Evolutionary conservation across 2,113 vertebrate species (phyloP), one percentile per base, ranked within the genome.

Genomic region (Gopherus evgoodei): DNA sequence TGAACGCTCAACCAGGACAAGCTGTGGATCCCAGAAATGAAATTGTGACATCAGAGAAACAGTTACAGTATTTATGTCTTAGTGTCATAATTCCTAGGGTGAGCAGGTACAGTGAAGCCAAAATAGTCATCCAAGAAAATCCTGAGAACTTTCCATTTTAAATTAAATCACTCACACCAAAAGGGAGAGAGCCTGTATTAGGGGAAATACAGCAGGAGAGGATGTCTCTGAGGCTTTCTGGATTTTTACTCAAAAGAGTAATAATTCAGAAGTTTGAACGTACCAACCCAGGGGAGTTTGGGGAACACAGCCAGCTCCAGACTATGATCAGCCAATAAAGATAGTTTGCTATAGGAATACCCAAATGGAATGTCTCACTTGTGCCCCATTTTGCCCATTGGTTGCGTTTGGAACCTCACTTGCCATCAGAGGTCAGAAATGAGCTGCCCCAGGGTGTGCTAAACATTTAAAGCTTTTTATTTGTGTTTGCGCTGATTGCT

Each of bases 21-120:
- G 96, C 96, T 50, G 16, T 89, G 94, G 91, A 88, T 91, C 96
- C 97, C 96, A 83, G 91, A 94, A 94, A 93, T 83, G n/a, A 90
- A 86, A 84, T 0, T 2, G 78, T 83, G 94, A 79, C 88, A 54
- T 89, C 89, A 81, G 83, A 90, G 93, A 35, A 84, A 89, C 94
- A 83, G 5, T 13, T 72, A 21, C 44, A 86, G 72, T 83, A 57
- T 84, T 85, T 88, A 19, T 76, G 52, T 93, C 75, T 54, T 75
- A 2, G 89, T 91, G 12, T 69, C 9, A 0, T 54, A 80, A 44
- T 57, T 79, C 59, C 83, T 13, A 3, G 88, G 90, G 88, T 42
- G 53, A 65, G 38, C 35, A 89, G 1, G 0, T 53, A 82, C 0
- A 0, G 31, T 1, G 0, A 81, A 86, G 83, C 52, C 88, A 59